Base-by-base conservation (phyloP, 2,797 vertebrate genomes). In the Eulemur albifrons region DNA sequence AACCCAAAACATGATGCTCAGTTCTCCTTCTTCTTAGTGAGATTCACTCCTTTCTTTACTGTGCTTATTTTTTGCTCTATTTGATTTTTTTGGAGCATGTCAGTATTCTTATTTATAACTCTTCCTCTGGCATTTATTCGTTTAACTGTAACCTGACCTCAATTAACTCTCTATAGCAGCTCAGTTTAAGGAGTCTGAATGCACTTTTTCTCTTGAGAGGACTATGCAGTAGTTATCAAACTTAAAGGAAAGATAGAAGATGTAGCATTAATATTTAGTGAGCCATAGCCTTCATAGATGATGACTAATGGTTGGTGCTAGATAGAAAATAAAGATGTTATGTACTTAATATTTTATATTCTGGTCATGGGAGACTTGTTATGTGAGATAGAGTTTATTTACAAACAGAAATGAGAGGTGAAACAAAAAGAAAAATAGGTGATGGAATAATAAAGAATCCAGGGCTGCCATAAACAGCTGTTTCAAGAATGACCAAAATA, bases 331-430 rank as follows among this genome's bases (percentile, higher is more conserved):
- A 59, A 86, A 92, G 25, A 72, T 84, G 1, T 5, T 17, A 50
- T 92, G 27, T 81, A 93, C 21, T 87, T 88, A 67, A 45, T 79
- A 65, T 61, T 48, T 90, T 70, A 84, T 84, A 90, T 89, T 96
- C n/a, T 87, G n/a, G 45, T 90, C 57, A 79, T 73, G 57, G 25
- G n/a, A 73, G n/a, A 59, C 13, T 76, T 88, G 15, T 79, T 88
- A 80, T 45, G 7, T 92, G 52, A 95, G 61, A 72, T 20, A 83
- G 54, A 63, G 9, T 77, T 91, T 82, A 81, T 73, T 79, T 90
- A 61, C 30, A 90, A 90, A 90, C 6, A 59, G 43, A 90, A 81
- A 65, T 54, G 54, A 93, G 38, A 76, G 15, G 3, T 50, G 43
- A 32, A 70, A 35, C 9, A 90, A 17, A 17, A 90, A 4, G 32